A percentile compares a stretch with the other conserved stretches of the same genome.
Evolutionary conservation across 2,113 vertebrate species (phyloP).

Genomic region (Podarcis cretensis): DNA sequence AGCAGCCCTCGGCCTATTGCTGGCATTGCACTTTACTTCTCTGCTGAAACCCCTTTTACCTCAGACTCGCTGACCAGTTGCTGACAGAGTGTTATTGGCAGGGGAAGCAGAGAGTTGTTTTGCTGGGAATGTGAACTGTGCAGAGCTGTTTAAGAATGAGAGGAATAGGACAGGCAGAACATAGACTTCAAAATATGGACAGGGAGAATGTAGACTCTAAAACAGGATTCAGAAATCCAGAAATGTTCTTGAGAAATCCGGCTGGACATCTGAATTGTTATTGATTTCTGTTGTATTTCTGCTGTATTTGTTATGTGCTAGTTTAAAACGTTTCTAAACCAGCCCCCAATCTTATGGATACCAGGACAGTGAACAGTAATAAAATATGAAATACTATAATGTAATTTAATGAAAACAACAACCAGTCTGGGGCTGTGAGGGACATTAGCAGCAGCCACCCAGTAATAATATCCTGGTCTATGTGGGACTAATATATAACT

Average conservation of each 20-base stretch:
- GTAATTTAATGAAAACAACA: background rate
- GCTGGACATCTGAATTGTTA: background rate
- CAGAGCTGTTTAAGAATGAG: background rate
- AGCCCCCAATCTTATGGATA: background rate
- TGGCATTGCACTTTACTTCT: slow-evolving; percentile 83
- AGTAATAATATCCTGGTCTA: no score
- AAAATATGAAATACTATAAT: background rate
- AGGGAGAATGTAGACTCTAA: background rate
- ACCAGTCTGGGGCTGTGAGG: no score
- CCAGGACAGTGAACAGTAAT: background rate
- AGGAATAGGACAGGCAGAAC: background rate
- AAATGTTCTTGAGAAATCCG: background rate
- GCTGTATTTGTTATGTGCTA: background rate
- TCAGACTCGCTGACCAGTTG: slow-evolving; percentile 89
- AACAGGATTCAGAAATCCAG: background rate
- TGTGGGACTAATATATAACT: no score
- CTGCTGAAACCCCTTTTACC: slow-evolving; percentile 76
- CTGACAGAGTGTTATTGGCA: slow-evolving; percentile 79
- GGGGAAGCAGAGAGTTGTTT: background rate
- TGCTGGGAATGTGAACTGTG: background rate
- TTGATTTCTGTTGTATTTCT: background rate
- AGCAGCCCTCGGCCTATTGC: slow-evolving; percentile 70
- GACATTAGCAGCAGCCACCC: no score
- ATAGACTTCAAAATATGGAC: no score
- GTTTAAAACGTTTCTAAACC: background rate